phyloP scores from a whole-genome alignment of 2,888 invertebrate species.

The Lycocerus yunnanus region DNA sequence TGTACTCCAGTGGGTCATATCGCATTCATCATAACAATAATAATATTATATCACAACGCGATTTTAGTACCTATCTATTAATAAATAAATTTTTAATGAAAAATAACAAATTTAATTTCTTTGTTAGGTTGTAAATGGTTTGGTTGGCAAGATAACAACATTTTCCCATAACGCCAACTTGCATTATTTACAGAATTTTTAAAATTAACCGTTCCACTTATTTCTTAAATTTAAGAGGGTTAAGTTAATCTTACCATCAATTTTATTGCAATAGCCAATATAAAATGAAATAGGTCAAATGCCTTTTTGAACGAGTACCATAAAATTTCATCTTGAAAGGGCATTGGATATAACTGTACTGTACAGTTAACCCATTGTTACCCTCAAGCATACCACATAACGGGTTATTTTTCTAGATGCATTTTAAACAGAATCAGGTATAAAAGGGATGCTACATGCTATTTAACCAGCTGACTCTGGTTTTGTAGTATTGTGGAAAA shows the following conservation, averaged over 20 bases:
- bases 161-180: too few relatives aligned
- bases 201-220: not conserved
- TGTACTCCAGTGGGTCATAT: not conserved
- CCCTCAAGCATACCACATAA: not conserved
- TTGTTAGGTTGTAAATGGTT: not conserved
- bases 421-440: not conserved
- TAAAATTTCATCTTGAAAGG: not conserved
- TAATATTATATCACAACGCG: not conserved
- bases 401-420: not conserved
- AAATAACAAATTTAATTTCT: too few relatives aligned
- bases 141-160: too few relatives aligned
- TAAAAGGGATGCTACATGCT: not conserved
- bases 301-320: not conserved
- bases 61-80: too few relatives aligned
- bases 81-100: too few relatives aligned
- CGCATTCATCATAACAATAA: not conserved
- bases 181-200: not conserved
- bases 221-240: not conserved
- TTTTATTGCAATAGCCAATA: not conserved
- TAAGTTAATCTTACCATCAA: not conserved
- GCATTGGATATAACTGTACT: slow-evolving; percentile 1
- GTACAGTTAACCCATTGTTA: not conserved
- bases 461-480: not conserved
- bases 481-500: not conserved
- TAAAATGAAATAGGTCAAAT: not conserved